Conservation (phyloP, 35 echinoderm and acorn worm species). For the Ophiothrix spiculata region DNA sequence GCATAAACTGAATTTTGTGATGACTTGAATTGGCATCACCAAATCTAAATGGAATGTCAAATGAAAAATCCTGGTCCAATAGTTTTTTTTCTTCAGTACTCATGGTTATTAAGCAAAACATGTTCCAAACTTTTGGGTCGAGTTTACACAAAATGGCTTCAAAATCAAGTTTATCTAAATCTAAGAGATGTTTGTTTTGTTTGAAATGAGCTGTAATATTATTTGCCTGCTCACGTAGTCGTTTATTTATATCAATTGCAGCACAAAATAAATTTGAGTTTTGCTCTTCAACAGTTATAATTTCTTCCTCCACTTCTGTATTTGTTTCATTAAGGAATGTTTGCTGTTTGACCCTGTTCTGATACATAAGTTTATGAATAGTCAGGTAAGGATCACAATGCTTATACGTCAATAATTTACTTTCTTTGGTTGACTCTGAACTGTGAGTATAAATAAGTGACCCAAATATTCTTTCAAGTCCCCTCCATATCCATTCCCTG, state of each 20-base stretch:
- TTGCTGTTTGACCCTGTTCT: neutral
- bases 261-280: neutral
- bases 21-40: neutral
- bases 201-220: constrained; percentile 1
- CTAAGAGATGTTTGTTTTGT: neutral
- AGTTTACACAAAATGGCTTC: neutral
- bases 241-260: constrained; percentile 11
- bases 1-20: constrained; percentile 17
- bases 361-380: neutral
- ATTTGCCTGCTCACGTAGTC: neutral
- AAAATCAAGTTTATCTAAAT: constrained; percentile 6
- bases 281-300: neutral
- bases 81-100: constrained; percentile 7
- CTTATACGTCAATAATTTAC: constrained; percentile 16
- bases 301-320: neutral
- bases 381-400: neutral
- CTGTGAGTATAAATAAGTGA: neutral
- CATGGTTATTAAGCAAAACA: neutral
- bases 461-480: neutral
- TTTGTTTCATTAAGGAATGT: neutral
- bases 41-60: neutral
- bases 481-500: neutral
- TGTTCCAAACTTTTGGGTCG: constrained; percentile 33
- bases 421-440: neutral
- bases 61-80: neutral